These are phyloP conservation scores for Antheraea mylitta DNA, from an alignment of 1,140 invertebrate species.

Conservation along the genomic window DNA sequence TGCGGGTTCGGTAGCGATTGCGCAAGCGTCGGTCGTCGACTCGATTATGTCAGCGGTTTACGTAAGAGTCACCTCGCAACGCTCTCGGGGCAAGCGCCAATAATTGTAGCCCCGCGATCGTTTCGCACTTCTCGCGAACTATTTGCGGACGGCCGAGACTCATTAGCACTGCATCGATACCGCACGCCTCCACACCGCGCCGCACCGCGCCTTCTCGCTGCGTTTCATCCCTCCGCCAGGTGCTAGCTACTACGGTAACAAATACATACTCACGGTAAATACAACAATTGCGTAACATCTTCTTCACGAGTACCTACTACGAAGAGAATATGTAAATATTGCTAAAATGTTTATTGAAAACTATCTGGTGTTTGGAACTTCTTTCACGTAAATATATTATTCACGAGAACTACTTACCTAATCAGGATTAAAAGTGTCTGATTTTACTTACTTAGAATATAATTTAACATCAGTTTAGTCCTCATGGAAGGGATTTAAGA, in stretches of 20 bases:
- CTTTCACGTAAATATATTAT: no score
- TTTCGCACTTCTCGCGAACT: slow-evolving; percentile 69
- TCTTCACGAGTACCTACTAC: neutral
- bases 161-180: slow-evolving; percentile 44
- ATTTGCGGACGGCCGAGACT: slow-evolving; percentile 56
- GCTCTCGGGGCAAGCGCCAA: slow-evolving; percentile 63
- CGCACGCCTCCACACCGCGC: neutral
- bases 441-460: no score
- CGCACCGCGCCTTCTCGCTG: slow-evolving; percentile 27
- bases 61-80: slow-evolving; percentile 73
- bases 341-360: neutral
- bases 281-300: neutral
- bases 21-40: slow-evolving; percentile 74
- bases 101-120: slow-evolving; percentile 65
- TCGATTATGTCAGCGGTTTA: slow-evolving; percentile 75
- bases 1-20: slow-evolving; percentile 64
- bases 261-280: slow-evolving; percentile 42
- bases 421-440: no score
- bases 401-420: no score
- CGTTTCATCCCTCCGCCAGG: slow-evolving; percentile 22
- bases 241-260: slow-evolving; percentile 17
- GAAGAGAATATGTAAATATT: neutral
- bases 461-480: no score
- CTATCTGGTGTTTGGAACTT: neutral
- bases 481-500: no score